phyloP scores from a whole-genome alignment of 1,140 invertebrate genomes.

The Cydia amplana region DNA sequence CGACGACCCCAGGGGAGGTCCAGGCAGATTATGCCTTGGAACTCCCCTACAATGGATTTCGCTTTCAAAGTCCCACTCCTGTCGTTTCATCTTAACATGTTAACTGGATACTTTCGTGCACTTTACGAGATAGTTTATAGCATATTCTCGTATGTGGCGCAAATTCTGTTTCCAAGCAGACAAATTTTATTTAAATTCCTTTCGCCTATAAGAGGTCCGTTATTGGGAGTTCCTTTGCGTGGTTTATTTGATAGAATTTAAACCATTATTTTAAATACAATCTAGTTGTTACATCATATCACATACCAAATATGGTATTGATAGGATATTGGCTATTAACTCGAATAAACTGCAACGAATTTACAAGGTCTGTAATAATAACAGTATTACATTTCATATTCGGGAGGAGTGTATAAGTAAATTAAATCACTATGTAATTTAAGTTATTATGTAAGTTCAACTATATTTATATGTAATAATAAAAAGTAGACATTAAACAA shows the following conservation, averaged over 20 bases:
- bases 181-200: constrained; percentile 58
- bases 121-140: constrained; percentile 54
- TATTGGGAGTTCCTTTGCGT: neutral
- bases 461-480: neutral
- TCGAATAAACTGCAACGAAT: too few species aligned
- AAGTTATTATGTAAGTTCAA: neutral
- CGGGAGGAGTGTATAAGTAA: neutral
- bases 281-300: neutral
- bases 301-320: too few species aligned
- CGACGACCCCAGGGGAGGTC: constrained; percentile 65
- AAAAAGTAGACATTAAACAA: neutral
- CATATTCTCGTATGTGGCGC: constrained; percentile 61
- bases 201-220: constrained; percentile 32
- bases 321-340: too few species aligned
- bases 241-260: neutral
- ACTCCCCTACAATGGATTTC: constrained; percentile 72
- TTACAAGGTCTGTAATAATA: neutral
- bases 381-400: neutral
- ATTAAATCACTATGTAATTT: neutral
- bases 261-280: neutral
- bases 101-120: constrained; percentile 55
- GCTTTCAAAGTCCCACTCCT: constrained; percentile 75
- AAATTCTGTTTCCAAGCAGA: constrained; percentile 65
- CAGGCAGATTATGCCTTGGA: constrained; percentile 75
- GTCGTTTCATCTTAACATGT: constrained; percentile 73